These are phyloP conservation scores for Drosophila nigricruria DNA, from an alignment of 2,888 invertebrate species.

Conservation along the genomic window DNA sequence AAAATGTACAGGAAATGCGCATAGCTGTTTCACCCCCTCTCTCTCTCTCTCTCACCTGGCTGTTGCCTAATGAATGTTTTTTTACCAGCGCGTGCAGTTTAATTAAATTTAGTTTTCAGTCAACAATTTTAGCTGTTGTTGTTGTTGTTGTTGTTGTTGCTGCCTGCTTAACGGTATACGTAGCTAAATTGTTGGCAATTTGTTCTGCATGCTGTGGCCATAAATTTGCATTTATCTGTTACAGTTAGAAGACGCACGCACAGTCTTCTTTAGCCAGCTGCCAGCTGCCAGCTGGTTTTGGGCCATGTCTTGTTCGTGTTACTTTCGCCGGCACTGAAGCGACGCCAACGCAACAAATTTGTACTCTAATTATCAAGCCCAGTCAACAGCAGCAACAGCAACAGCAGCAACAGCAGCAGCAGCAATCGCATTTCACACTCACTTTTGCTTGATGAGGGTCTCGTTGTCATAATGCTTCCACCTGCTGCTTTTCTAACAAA, in stretches of 20 bases:
- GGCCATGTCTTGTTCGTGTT: slow-evolving; percentile 39
- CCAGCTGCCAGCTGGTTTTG: slow-evolving; percentile 3
- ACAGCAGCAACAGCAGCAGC: background rate
- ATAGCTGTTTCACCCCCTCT: slow-evolving; percentile 41
- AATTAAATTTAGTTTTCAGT: slow-evolving; percentile 62
- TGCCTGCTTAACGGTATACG: slow-evolving; percentile 70
- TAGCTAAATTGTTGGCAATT: slow-evolving; percentile 76
- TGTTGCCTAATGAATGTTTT: slow-evolving; percentile 61
- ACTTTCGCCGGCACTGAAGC: slow-evolving; percentile 77
- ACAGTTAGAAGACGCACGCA: slow-evolving; percentile 71
- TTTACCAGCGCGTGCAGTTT: slow-evolving; percentile 56
- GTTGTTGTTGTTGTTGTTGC: background rate
- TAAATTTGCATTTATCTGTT: slow-evolving; percentile 79
- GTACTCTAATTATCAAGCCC: slow-evolving; percentile 71
- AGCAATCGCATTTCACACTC: slow-evolving; percentile 69
- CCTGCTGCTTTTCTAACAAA: slow-evolving; percentile 38
- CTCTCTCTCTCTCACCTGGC: background rate
- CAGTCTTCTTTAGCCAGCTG: background rate
- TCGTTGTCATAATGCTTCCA: slow-evolving; percentile 57
- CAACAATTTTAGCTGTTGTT: slow-evolving; percentile 20
- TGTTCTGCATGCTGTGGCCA: slow-evolving; percentile 63
- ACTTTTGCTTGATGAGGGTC: slow-evolving; percentile 68
- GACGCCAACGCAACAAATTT: slow-evolving; percentile 66
- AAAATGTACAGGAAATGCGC: slow-evolving; percentile 67
- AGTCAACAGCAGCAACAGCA: slow-evolving; percentile 16